Evolutionary conservation across 2,888 invertebrate genomes (phyloP).

Genomic region (Dioctria rufipes): DNA sequence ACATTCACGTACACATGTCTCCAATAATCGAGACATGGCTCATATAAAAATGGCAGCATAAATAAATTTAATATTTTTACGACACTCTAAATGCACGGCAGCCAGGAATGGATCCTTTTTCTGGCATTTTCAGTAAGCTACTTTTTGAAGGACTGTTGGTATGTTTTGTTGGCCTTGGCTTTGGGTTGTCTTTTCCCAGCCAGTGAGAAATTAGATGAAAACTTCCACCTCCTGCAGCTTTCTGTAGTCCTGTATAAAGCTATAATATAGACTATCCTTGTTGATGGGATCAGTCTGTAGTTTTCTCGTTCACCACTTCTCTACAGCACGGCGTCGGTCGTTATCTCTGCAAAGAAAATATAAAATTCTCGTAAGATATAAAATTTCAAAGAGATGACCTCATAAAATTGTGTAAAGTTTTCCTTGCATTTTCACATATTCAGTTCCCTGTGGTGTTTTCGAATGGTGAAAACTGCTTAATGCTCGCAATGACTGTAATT

Average conservation of each 20-base stretch:
- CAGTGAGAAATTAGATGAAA: not conserved
- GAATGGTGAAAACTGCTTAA: conserved; percentile 45
- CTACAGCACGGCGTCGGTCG: conserved; percentile 8
- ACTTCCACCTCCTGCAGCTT: conserved; percentile 4
- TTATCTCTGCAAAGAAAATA: conserved; percentile 40
- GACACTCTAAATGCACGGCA: conserved; percentile 33
- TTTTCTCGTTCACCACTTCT: conserved; percentile 23
- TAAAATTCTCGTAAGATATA: conserved; percentile 45
- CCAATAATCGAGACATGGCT: conserved; percentile 44
- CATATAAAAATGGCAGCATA: conserved; percentile 49
- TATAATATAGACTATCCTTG: not conserved
- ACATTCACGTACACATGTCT: conserved; percentile 23
- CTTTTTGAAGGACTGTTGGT: conserved; percentile 10
- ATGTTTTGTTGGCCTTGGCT: conserved; percentile 38
- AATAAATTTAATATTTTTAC: conserved; percentile 54
- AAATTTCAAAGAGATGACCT: conserved; percentile 39
- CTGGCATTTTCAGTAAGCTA: conserved; percentile 24
- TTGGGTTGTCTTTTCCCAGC: conserved; percentile 5
- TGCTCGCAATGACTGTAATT: conserved; percentile 50
- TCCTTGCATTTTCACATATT: conserved; percentile 34
- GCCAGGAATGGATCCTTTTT: conserved; percentile 35
- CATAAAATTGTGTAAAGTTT: conserved; percentile 44
- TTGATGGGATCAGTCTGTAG: not conserved
- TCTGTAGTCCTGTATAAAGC: not conserved
- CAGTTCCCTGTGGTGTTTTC: conserved; percentile 16